Base-by-base conservation (phyloP, 2,888 invertebrate genomes). In the Frankliniella intonsa region DNA sequence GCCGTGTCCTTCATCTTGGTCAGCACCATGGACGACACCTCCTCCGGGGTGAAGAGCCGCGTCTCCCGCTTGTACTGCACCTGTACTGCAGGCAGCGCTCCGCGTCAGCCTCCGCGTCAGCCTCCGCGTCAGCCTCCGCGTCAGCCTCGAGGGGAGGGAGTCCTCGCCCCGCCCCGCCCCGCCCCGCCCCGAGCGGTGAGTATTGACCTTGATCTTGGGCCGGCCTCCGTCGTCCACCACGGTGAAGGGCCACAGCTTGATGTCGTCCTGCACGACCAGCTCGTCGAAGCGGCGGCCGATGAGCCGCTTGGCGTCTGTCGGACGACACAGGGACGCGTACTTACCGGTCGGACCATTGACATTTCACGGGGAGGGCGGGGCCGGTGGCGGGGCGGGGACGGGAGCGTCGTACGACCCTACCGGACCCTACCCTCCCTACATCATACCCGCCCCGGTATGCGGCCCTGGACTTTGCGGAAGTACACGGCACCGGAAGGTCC, bases 201-300 rank as follows among this genome's bases (percentile, higher is more conserved):
- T 38, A 38, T 38, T 38, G 55, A 88, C 88, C 55, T 86, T 85
- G 50, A 89, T 87, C 84, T 88, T 88, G 12, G 88, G 89, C 82
- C 88, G 88, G 50, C 88, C 89, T 83, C 88, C 88, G 55, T 88
- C 89, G 84, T 88, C 87, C 5, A 92, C 89, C 38, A 89, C 87
- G 85, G 89, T 90, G 87, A 93, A 93, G 10, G 93, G 92, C 89
- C 92, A 93, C 85, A 89, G 89, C 86, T 92, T 91, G 86, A 92
- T 90, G 86, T 93, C 93, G 81, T 88, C 87, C 86, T 93, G 92
- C 1, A 93, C 91, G 12, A 89, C 87, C n/a, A 90, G 87, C 85
- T 93, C 93, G 83, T 90, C 89, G 88, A 90, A 93, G 84, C 89
- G 90, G 83, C 93, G 88, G 51, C 93, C 93, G 85, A 93, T 92